These are phyloP conservation scores for Chondrosia reniformis DNA, from an alignment of 37 sponge, comb jelly and placozoan species.

Conservation along the genomic window DNA sequence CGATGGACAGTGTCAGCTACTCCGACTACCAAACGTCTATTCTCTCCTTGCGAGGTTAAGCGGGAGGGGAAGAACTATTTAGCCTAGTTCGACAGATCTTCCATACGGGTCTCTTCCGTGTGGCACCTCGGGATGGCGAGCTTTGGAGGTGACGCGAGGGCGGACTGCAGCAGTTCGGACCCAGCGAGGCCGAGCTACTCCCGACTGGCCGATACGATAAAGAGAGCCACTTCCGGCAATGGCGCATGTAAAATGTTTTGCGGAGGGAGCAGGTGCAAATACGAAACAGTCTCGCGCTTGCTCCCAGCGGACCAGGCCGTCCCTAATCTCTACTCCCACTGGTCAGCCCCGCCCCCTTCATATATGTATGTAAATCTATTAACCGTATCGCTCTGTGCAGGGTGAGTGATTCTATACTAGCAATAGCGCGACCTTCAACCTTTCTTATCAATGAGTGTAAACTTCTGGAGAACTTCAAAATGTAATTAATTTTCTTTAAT, in stretches of 20 bases:
- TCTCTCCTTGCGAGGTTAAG: too few species aligned
- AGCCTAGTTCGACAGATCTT: too few species aligned
- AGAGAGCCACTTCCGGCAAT: neutral
- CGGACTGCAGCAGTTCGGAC: too few species aligned
- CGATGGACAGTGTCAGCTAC: too few species aligned
- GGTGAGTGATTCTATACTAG: conserved; percentile 89
- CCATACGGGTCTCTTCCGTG: too few species aligned
- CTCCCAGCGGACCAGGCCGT: conserved; percentile 41
- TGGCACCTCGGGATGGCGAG: too few species aligned
- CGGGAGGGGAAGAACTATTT: too few species aligned
- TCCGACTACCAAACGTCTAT: too few species aligned
- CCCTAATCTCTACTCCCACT: conserved; percentile 78
- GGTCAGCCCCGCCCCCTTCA: conserved; percentile 22
- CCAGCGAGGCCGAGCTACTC: neutral
- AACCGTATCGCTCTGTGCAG: conserved; percentile 21
- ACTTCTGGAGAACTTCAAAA: conserved; percentile 65
- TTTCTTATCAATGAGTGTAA: conserved; percentile 44
- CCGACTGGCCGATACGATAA: neutral
- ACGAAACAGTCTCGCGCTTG: conserved; percentile 60
- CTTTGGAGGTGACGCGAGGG: too few species aligned
- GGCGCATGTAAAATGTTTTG: conserved; percentile 54
- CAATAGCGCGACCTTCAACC: conserved; percentile 94
- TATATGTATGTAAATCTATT: neutral
- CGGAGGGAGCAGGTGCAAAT: conserved; percentile 86
- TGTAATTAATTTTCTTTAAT: conserved; percentile 26